A percentile compares a stretch with the other conserved stretches of the same genome.
Evolutionary conservation across 2,888 invertebrate genomes (phyloP).

Genomic region (Eupithecia exiguata): DNA sequence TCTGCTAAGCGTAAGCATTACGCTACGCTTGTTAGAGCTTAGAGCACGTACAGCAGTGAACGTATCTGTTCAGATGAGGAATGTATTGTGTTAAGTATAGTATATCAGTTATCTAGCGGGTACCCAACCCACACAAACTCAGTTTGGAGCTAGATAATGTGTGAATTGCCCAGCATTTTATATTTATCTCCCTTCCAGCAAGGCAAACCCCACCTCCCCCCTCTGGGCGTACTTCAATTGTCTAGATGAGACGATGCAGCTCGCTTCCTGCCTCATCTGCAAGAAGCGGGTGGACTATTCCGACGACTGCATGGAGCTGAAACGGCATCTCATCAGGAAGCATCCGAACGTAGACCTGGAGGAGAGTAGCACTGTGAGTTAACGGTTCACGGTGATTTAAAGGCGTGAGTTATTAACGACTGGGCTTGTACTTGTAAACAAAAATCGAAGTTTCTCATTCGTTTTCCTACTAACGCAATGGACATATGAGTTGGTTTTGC

Average conservation of each 20-base stretch:
- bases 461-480: not conserved
- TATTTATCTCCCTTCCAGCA: not conserved
- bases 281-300: constrained; percentile 36
- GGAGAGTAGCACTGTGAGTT: constrained; percentile 7
- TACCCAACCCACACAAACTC: no score
- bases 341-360: constrained; percentile 23
- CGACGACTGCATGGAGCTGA: constrained; percentile 9
- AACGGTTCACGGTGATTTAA: constrained; percentile 1
- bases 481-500: not conserved
- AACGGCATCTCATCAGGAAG: constrained; percentile 21
- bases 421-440: no score
- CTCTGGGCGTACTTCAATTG: constrained; percentile 53
- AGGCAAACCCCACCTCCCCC: not conserved
- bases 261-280: constrained; percentile 52
- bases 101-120: no score
- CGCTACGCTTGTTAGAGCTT: no score
- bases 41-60: no score
- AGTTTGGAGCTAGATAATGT: no score
- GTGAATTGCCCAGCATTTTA: not conserved
- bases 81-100: no score
- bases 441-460: not conserved
- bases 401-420: not conserved
- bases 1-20: no score
- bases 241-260: constrained; percentile 37
- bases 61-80: no score